Conservation (phyloP, 2,113 vertebrate species). For the Arenaria interpres region DNA sequence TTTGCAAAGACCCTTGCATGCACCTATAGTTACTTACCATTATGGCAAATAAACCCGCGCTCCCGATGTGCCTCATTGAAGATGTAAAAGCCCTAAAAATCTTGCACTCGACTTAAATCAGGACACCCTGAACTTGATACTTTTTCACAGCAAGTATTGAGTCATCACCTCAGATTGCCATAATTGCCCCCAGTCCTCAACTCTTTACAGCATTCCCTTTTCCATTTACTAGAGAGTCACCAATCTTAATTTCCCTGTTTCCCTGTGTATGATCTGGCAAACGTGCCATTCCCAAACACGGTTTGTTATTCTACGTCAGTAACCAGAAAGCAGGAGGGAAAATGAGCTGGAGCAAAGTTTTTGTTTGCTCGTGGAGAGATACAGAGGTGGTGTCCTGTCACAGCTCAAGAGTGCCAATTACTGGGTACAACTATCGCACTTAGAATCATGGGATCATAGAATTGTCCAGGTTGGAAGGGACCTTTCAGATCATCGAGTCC, state of each 20-base stretch:
- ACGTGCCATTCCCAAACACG: background rate
- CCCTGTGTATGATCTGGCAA: background rate
- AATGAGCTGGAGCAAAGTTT: background rate
- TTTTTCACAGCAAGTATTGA: background rate
- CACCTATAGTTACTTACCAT: background rate
- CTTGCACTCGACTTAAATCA: background rate
- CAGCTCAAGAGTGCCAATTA: background rate
- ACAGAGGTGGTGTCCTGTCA: accelerated
- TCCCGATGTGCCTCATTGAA: background rate
- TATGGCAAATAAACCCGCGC: background rate
- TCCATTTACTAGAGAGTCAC: background rate
- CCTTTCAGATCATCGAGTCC: too few species aligned
- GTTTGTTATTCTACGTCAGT: background rate
- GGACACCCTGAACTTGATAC: background rate
- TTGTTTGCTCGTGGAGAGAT: background rate
- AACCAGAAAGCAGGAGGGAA: background rate
- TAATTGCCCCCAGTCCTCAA: background rate
- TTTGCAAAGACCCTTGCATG: background rate
- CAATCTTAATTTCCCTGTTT: background rate
- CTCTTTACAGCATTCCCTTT: background rate
- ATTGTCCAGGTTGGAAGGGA: too few species aligned
- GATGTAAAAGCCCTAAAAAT: background rate
- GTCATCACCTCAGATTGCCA: background rate
- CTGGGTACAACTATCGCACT: background rate
- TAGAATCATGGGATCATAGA: too few species aligned